Base-by-base conservation (phyloP, 30 jellyfish, hydroid and myxozoan species). In the Aurelia sp. region DNA sequence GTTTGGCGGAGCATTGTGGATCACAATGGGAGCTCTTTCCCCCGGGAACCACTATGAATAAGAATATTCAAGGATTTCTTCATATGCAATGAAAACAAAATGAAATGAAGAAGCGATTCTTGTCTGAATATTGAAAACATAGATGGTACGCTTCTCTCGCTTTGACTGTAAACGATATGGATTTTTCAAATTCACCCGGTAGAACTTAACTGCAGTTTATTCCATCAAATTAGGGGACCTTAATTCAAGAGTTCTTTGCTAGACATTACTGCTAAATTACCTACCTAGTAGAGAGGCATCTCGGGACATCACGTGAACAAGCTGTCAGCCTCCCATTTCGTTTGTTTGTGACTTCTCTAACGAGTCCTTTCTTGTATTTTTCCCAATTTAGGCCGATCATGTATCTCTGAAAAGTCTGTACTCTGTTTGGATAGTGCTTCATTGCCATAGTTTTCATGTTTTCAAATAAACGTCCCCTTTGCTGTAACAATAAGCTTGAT, bases 391-490 rank as follows among this genome's bases (percentile, higher is more conserved):
- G 78, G 58, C 84, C 89, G 0, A 50, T 48, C 59, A 84, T 52
- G 70, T 79, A 90, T 79, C 78, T 62, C 69, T 83, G 77, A 74
- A 78, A 90, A 13, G 97, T 66, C 51, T 90, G 87, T 21, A 22
- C 23, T 60, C 88, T 47, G 79, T 59, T 66, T 6, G 96, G 96
- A 41, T 83, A 83, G 40, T 23, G 41, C 76, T 17, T 83, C 92
- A 83, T 83, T 12, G 92, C 92, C 63, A 71, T 52, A 4, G 68
- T 22, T 30, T 61, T 53, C 13, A 83, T 62, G 81, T 83, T 44
- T 4, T 47, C 72, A 50, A 69, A 83, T 58, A 83, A 83, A 18
- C 86, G 41, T 11, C 92, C 86, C 71, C 86, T 71, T 61, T 83
- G 86, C 48, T 71, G 86, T 18, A 69, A 35, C 60, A 13, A 62